phyloP scores from a whole-genome alignment of 2,888 invertebrate species.

The Synergus itoensis region DNA sequence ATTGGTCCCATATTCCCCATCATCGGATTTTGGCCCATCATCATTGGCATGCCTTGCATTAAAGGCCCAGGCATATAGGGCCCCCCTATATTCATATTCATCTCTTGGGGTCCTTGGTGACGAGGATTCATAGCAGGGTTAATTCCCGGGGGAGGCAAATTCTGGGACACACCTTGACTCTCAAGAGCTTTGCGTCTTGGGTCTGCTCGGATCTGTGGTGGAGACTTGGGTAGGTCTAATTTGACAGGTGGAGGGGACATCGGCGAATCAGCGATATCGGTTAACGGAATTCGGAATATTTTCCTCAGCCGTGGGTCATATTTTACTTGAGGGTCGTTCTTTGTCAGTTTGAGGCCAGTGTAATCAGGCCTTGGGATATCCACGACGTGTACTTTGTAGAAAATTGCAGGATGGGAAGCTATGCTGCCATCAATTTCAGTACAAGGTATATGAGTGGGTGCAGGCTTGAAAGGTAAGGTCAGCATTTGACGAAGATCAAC shows the following conservation, averaged over 20 bases:
- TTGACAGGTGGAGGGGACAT: conserved; percentile 80
- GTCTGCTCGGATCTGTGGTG: conserved; percentile 72
- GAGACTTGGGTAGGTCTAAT: conserved; percentile 77
- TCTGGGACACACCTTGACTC: conserved; percentile 60
- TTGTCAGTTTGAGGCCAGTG: conserved; percentile 85
- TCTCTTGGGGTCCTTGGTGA: conserved; percentile 55
- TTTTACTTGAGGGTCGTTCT: conserved; percentile 85
- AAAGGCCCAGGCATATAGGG: conserved; percentile 53
- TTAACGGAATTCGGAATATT: conserved; percentile 84
- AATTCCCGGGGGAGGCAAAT: conserved; percentile 51
- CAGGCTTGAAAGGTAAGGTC: conserved; percentile 87
- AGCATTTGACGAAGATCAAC: conserved; percentile 86
- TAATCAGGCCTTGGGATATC: conserved; percentile 88
- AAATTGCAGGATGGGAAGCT: conserved; percentile 87
- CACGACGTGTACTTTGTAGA: conserved; percentile 82
- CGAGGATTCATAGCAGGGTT: conserved; percentile 61
- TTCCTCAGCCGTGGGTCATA: conserved; percentile 88
- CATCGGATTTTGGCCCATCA: conserved; percentile 68
- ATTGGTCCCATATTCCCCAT: conserved; percentile 68
- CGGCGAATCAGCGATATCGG: conserved; percentile 81
- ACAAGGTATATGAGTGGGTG: conserved; percentile 90
- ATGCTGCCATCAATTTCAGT: conserved; percentile 92
- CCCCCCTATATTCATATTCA: conserved; percentile 62
- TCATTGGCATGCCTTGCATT: conserved; percentile 56
- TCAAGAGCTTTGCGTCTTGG: conserved; percentile 74